These are phyloP conservation scores for Dinoponera quadriceps DNA, from an alignment of 1,140 invertebrate species.

Conservation along the genomic window DNA sequence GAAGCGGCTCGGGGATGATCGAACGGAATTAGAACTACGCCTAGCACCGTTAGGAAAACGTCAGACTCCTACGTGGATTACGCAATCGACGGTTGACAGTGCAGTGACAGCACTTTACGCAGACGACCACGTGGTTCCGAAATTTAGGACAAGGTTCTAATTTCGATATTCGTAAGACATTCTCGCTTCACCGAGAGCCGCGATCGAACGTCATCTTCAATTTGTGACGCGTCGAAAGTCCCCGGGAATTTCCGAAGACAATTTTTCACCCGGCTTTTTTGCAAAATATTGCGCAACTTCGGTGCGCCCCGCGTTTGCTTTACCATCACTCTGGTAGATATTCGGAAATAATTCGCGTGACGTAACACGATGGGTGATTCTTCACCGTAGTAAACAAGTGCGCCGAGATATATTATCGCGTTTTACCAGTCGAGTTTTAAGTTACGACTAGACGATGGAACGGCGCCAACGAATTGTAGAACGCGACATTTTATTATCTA, in stretches of 20 bases:
- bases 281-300: background rate
- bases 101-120: conserved; percentile 55
- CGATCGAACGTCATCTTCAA: conserved; percentile 53
- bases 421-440: conserved; percentile 48
- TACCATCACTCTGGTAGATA: background rate
- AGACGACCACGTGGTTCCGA: conserved; percentile 30
- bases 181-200: conserved; percentile 9
- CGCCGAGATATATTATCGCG: conserved; percentile 48
- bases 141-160: conserved; percentile 81
- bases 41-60: conserved; percentile 33
- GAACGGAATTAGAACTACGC: background rate
- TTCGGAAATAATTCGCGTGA: conserved; percentile 41
- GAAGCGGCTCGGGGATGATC: background rate
- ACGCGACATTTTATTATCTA: background rate
- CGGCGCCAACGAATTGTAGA: conserved; percentile 43
- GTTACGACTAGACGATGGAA: conserved; percentile 45
- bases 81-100: conserved; percentile 73
- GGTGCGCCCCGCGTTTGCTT: background rate
- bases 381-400: conserved; percentile 12
- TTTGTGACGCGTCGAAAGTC: background rate
- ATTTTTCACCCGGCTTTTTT: conserved; percentile 3
- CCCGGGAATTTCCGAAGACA: background rate
- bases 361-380: conserved; percentile 20
- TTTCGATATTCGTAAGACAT: conserved; percentile 76
- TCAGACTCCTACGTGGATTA: conserved; percentile 65